Conservation (phyloP, 2,888 invertebrate genomes). For the Hypomecis atomaria region DNA sequence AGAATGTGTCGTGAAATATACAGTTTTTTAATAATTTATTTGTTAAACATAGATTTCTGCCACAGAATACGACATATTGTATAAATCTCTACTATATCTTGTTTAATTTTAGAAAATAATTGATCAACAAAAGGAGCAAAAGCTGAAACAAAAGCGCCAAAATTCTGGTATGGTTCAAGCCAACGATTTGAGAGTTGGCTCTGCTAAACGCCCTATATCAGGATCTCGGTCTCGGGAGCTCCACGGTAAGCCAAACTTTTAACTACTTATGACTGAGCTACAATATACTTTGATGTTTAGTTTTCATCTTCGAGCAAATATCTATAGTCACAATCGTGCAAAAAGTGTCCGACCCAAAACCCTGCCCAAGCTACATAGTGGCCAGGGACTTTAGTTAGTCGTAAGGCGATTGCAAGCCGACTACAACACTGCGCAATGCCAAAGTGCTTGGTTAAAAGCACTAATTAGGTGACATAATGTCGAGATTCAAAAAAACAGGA, state of each 20-base stretch:
- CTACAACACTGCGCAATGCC: too few species aligned
- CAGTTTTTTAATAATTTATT: neutral
- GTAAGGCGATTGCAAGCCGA: too few species aligned
- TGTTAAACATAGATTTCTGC: neutral
- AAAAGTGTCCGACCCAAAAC: too few species aligned
- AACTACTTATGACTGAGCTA: slow-evolving; percentile 22
- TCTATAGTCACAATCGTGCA: too few species aligned
- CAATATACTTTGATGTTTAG: slow-evolving; percentile 46
- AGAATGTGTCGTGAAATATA: slow-evolving; percentile 26
- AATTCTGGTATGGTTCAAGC: slow-evolving; percentile 94
- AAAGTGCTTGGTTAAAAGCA: too few species aligned
- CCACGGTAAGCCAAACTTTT: slow-evolving; percentile 81
- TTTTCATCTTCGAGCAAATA: too few species aligned
- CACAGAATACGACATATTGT: too few species aligned
- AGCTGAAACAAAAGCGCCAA: slow-evolving; percentile 94
- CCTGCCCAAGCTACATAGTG: too few species aligned
- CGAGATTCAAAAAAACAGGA: too few species aligned
- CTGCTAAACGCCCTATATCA: slow-evolving; percentile 88
- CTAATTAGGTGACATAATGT: too few species aligned
- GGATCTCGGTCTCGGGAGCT: slow-evolving; percentile 87
- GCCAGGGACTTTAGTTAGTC: too few species aligned
- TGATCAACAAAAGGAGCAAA: slow-evolving; percentile 93
- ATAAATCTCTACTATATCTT: neutral
- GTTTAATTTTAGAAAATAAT: slow-evolving; percentile 77
- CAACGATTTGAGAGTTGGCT: slow-evolving; percentile 90